A percentile compares a stretch with the other conserved stretches of the same genome.
These are phyloP conservation scores for Dallia pectoralis DNA, from an alignment of 2,797 vertebrate species.

Conservation along the genomic window DNA sequence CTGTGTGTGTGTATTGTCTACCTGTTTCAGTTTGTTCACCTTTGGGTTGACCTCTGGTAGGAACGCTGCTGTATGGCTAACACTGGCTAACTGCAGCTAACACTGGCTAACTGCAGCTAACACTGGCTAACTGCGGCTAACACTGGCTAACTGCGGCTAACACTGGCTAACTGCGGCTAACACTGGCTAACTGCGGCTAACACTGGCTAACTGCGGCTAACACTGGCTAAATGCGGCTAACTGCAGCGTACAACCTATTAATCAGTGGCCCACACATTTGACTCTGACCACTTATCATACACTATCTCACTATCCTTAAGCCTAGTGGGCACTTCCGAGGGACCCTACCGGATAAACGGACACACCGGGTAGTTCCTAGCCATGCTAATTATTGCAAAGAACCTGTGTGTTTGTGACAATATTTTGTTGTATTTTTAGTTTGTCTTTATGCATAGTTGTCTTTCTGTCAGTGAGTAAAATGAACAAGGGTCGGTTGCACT, in stretches of 20 bases:
- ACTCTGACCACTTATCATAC: constrained; percentile 39
- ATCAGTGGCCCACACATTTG: constrained; percentile 45
- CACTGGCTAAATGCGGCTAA: too few species aligned
- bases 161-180: too few species aligned
- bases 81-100: too few species aligned
- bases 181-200: too few species aligned
- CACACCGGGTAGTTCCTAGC: constrained; percentile 20
- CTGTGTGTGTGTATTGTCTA: constrained; percentile 34
- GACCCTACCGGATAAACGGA: constrained; percentile 30
- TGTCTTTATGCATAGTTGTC: too few species aligned
- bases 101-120: too few species aligned
- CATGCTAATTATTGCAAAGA: constrained; percentile 46
- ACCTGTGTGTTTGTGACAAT: constrained; percentile 28
- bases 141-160: too few species aligned
- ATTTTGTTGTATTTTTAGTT: too few species aligned
- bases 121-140: too few species aligned
- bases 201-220: too few species aligned
- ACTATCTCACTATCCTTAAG: constrained; percentile 47
- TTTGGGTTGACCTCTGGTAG: constrained; percentile 17
- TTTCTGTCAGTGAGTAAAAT: constrained; percentile 33
- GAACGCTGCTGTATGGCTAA: constrained; percentile 53
- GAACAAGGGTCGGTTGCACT: constrained; percentile 64
- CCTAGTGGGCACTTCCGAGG: constrained; percentile 51
- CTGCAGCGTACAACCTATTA: constrained; percentile 50
- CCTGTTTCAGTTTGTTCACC: not conserved